Evolutionary conservation across 2,113 vertebrate species (phyloP), one percentile per base, ranked within the genome.

Genomic region (Malurus melanocephalus): DNA sequence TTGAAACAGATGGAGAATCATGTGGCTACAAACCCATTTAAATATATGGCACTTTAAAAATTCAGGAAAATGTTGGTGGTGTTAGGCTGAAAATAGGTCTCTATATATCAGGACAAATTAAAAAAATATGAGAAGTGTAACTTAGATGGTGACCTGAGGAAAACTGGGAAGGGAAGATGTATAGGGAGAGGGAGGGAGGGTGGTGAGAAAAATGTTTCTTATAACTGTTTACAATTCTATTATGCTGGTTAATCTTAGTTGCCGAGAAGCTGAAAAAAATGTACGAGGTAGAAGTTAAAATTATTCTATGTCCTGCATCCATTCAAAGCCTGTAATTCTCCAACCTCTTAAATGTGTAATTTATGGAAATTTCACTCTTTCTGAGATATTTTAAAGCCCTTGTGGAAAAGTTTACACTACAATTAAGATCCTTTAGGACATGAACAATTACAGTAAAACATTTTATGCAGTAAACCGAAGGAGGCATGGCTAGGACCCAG

Each of bases 1-100:
- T 92, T 82, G 71, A 85, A 94, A 82, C 81, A 89, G 87, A 90
- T 93, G 85, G 77, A 57, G 46, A 52, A 35, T 87, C 81, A 77
- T 74, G 85, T 77, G 64, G 51, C 43, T 85, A 81, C 83, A 81
- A 89, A 1, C 3, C 33, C 26, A 77, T 89, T 82, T 92, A 82
- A 94, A 80, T 91, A 88, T 32, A 66, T 28, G 13, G 14, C 46
- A 89, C 53, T 85, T 89, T 19, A 67, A 87, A 94, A 91, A 91
- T 71, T 74, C 52, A 80, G 35, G 42, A 85, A 82, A 87, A 88
- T 74, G 67, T 22, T 93, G 51, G 35, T 89, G 76, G 61, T 88
- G 68, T 80, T 82, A 89, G 56, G 67, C 59, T 77, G 57, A 87
- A 91, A 95, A 94, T 82, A 91, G 73, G 15, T 53, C 78, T 68